Percentiles rank a stretch among this genome's conserved stretches.
phyloP scores from a whole-genome alignment of 2,113 vertebrate species.

The Pipra filicauda region DNA sequence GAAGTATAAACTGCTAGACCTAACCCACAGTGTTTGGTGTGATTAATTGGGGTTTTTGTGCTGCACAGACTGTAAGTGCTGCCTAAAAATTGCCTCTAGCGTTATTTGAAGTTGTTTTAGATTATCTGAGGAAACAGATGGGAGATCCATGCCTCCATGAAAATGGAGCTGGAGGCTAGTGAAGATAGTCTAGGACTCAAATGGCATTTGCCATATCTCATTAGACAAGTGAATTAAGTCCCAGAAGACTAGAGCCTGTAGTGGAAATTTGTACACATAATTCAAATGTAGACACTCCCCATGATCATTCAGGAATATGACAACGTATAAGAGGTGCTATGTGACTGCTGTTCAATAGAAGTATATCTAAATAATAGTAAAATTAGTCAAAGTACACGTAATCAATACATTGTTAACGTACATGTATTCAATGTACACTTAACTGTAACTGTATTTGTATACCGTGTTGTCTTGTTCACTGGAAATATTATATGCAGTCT shows the following conservation, averaged over 20 bases:
- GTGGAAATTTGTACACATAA: background rate
- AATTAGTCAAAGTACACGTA: background rate
- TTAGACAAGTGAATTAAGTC: background rate
- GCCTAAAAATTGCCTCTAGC: background rate
- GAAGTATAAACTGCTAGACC: background rate
- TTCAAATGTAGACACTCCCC: background rate
- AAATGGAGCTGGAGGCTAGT: background rate
- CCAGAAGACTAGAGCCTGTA: background rate
- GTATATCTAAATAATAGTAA: background rate
- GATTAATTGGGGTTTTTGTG: background rate
- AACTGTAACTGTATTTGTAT: background rate
- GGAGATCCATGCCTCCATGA: background rate
- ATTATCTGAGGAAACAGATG: background rate
- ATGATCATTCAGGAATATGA: background rate
- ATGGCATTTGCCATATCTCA: background rate
- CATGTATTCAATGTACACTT: background rate
- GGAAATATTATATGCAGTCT: background rate
- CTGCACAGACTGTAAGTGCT: background rate
- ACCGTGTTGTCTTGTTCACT: background rate
- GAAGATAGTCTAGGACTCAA: background rate
- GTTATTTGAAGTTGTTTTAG: background rate
- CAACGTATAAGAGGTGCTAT: background rate
- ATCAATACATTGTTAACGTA: background rate
- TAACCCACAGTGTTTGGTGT: background rate
- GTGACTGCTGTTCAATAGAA: background rate